phyloP scores from a whole-genome alignment of 2,113 vertebrate genomes.

The Motacilla tschutschensis region DNA sequence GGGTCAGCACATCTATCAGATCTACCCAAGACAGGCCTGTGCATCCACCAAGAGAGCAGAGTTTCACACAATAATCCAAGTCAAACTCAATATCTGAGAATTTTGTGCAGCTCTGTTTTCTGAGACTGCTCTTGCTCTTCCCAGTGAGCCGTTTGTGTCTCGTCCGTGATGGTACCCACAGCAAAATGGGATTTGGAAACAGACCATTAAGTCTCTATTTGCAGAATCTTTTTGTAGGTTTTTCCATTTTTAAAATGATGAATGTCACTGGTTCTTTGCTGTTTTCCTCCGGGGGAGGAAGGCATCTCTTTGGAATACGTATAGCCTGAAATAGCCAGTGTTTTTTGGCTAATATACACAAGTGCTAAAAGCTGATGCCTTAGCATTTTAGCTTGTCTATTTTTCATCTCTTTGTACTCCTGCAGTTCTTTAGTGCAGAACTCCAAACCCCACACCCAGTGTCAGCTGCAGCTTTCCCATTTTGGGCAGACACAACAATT shows the following conservation, averaged over 20 bases:
- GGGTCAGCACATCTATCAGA: neutral
- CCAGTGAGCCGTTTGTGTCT: neutral
- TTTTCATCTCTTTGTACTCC: rapidly evolving
- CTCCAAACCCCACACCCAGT: neutral
- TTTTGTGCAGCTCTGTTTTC: neutral
- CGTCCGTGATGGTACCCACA: neutral
- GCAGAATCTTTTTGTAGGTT: neutral
- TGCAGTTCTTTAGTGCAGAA: neutral
- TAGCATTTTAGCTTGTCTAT: neutral
- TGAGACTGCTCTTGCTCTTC: neutral
- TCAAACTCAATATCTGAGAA: neutral
- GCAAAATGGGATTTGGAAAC: neutral
- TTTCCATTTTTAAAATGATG: neutral
- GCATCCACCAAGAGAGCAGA: neutral
- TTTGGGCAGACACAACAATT: neutral
- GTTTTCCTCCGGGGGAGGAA: neutral
- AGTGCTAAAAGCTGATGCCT: neutral
- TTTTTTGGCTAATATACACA: neutral
- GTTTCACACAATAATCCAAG: neutral
- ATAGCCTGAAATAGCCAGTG: neutral
- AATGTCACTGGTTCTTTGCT: neutral
- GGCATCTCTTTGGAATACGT: neutral
- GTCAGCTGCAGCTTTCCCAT: neutral
- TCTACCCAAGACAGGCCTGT: rapidly evolving
- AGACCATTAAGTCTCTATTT: neutral